These are phyloP conservation scores for Agrypnia vestita DNA, from an alignment of 1,140 invertebrate species.

Conservation along the genomic window DNA sequence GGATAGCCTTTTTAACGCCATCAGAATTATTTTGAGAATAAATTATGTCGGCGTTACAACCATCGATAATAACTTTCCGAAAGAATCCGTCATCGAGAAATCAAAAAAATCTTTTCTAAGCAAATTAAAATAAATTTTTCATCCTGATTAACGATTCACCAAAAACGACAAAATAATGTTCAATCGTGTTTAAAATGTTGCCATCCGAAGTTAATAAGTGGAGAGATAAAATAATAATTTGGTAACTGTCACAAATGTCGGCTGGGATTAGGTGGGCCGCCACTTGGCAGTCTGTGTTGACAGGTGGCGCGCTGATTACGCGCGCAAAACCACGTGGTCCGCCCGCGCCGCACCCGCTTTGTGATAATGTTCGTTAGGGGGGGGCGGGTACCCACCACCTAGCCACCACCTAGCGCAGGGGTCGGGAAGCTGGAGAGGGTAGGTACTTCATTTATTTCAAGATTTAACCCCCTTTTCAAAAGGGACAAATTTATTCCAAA, in stretches of 20 bases:
- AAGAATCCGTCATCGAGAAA: too few relatives aligned
- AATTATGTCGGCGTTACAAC: too few relatives aligned
- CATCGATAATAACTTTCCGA: too few relatives aligned
- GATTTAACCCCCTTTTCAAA: too few relatives aligned
- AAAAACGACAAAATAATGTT: neutral
- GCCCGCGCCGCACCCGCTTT: neutral
- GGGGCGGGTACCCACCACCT: neutral
- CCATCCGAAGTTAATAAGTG: constrained; percentile 16
- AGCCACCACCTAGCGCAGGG: too few relatives aligned
- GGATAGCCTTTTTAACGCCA: too few relatives aligned
- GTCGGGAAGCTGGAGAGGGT: too few relatives aligned
- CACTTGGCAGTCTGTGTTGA: constrained; percentile 48
- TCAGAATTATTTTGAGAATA: too few relatives aligned
- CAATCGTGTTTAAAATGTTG: neutral
- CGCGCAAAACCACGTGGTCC: constrained; percentile 52
- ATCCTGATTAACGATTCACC: too few relatives aligned
- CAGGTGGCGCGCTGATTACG: constrained; percentile 56
- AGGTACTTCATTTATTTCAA: too few relatives aligned
- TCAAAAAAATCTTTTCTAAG: neutral
- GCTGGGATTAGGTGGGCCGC: constrained; percentile 12
- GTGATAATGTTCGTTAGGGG: constrained; percentile 38
- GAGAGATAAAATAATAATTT: constrained; percentile 31
- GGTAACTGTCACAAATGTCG: constrained; percentile 37
- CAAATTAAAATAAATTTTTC: neutral
- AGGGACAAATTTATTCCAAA: too few relatives aligned